Evolutionary conservation across 1,140 invertebrate genomes (phyloP), one percentile per base, ranked within the genome.

Genomic region (Chrysoperla carnea): DNA sequence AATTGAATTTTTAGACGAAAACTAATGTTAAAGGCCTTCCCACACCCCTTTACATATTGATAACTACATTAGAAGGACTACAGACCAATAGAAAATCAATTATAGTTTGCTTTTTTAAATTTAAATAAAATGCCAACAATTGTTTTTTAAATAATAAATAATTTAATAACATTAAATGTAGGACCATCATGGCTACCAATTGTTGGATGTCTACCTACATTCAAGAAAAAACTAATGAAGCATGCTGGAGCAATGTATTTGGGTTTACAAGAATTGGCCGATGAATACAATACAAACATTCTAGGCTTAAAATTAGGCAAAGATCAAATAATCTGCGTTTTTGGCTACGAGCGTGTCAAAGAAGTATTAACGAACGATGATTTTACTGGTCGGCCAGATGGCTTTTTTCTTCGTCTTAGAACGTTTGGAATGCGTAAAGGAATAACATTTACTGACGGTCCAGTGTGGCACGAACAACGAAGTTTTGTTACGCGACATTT

Each of bases 361-460:
- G 62, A 75, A 47, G 67, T 82, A 6, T 67, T 84, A 29, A 60
- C 59, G 0, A 60, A 66, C 11, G 75, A 78, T 33, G 75, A 75
- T 5, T 86, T 74, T 49, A 74, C 80, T 47, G 80, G 73, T 0
- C 59, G 84, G 42, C 84, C 83, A 0, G 69, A 81, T 56, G 77
- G 69, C 43, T 81, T 80, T 50, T 84, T 85, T 48, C 62, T 76
- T 29, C 63, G 70, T 31, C 55, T 84, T 7, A 59, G 81, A 36
- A 78, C 77, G 33, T 69, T 85, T 57, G 81, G 81, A 15, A 70
- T 72, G 33, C 62, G 63, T 49, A 69, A 68, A 66, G 76, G 82
- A 23, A 78, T 86, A 14, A 83, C 83, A 1, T 82, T 77, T 57
- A 75, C 75, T 1, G 82, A 88, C 44, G 84, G 84, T 0, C 51